Conservation (phyloP, 2,888 invertebrate species). For the Lysandra bellargus region DNA sequence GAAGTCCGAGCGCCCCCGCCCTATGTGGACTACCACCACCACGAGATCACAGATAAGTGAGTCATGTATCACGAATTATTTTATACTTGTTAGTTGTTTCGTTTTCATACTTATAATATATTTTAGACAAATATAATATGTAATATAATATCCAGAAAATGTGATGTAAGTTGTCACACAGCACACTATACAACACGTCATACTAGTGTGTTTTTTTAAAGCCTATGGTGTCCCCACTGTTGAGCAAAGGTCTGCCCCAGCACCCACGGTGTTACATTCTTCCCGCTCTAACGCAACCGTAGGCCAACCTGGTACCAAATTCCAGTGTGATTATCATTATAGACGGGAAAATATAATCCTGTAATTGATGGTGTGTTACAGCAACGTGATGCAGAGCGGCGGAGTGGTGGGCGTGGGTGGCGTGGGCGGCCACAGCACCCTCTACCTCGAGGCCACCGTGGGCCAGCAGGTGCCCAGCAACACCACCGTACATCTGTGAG, state of each 20-base stretch:
- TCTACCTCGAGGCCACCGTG: conserved; percentile 78
- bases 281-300: too few relatives aligned
- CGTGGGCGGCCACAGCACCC: conserved; percentile 73
- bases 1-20: conserved; percentile 73
- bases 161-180: too few relatives aligned
- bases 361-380: conserved; percentile 39
- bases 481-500: conserved; percentile 76
- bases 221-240: too few relatives aligned
- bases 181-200: too few relatives aligned
- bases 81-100: neutral
- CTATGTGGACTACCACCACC: conserved; percentile 67
- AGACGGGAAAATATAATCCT: neutral
- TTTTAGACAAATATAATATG: too few relatives aligned
- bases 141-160: too few relatives aligned
- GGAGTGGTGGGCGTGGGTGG: conserved; percentile 54
- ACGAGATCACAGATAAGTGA: conserved; percentile 65
- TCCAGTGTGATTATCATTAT: too few relatives aligned
- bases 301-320: too few relatives aligned
- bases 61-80: conserved; percentile 40
- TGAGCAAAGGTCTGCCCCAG: too few relatives aligned
- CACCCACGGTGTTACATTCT: too few relatives aligned
- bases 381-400: conserved; percentile 64
- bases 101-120: neutral
- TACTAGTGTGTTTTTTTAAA: too few relatives aligned
- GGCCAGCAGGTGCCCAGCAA: conserved; percentile 80